Conservation (phyloP, 2,113 vertebrate species). For the Astatotilapia flaviijosephi region DNA sequence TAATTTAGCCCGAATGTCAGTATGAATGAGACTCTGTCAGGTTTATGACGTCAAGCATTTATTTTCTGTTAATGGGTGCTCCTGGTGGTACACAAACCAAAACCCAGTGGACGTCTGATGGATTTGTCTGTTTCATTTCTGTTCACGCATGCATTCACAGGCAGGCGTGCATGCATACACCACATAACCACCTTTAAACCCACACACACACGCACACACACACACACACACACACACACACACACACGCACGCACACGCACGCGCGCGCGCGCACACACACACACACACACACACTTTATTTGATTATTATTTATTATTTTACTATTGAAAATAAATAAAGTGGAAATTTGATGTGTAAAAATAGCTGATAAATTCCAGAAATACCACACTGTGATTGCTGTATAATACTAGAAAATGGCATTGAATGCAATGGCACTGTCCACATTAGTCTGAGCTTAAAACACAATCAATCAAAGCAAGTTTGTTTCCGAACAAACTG, state of each 20-base stretch:
- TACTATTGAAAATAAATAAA: neutral
- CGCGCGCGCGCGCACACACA: no score
- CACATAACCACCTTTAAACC: neutral
- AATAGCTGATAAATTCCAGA: neutral
- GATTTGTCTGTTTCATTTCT: conserved; percentile 55
- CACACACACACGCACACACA: neutral
- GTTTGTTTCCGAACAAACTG: neutral
- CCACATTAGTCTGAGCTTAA: neutral
- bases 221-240: neutral
- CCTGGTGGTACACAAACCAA: conserved; percentile 53
- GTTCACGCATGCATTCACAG: conserved; percentile 29
- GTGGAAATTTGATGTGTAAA: neutral
- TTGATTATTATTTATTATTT: neutral
- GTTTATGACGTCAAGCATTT: conserved; percentile 62
- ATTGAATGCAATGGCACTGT: neutral
- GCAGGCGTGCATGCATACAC: neutral
- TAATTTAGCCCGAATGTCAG: conserved; percentile 66
- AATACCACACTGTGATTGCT: neutral
- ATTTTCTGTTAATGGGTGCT: conserved; percentile 63
- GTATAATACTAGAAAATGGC: neutral
- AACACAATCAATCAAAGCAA: conserved; percentile 10
- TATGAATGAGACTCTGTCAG: conserved; percentile 71
- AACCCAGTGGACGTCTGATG: conserved; percentile 58
- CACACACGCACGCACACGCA: neutral
- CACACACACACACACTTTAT: neutral